Evolutionary conservation across 2,888 invertebrate species (phyloP).

Genomic region (Macroteleia sp.): DNA sequence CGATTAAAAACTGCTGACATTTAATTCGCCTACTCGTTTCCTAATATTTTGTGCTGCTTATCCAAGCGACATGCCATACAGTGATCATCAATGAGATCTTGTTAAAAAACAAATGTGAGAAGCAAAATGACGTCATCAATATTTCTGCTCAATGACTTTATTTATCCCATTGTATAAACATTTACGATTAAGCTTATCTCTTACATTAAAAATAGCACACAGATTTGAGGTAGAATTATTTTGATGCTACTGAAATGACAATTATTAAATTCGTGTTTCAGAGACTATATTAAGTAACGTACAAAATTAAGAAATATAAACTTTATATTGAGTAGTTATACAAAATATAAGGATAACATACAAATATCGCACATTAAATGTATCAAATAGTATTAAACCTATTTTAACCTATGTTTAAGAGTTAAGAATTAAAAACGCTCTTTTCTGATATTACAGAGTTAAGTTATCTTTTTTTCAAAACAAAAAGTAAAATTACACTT

Average conservation of each 20-base stretch:
- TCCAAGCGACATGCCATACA: constrained; percentile 9
- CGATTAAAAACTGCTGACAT: background rate
- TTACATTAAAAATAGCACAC: no score
- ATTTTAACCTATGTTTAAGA: no score
- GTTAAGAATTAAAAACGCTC: no score
- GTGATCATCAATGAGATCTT: constrained; percentile 4
- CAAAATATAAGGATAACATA: background rate
- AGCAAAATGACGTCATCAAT: constrained; percentile 1
- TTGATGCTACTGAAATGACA: constrained; percentile 6
- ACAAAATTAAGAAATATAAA: constrained; percentile 8
- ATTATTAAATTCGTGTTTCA: background rate
- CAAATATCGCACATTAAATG: constrained; percentile 14
- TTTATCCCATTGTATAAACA: background rate
- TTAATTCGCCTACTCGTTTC: background rate
- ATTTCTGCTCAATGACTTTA: background rate
- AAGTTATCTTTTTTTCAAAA: no score
- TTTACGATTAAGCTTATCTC: background rate
- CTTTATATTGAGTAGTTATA: constrained; percentile 7
- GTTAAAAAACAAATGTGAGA: constrained; percentile 18
- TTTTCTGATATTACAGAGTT: no score
- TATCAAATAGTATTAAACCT: no score
- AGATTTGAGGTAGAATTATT: background rate
- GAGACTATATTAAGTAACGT: constrained; percentile 9
- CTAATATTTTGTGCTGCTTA: background rate
- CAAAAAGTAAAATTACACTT: no score